Conservation (phyloP, 2,888 invertebrate genomes). For the Himalopsyche japonica region DNA sequence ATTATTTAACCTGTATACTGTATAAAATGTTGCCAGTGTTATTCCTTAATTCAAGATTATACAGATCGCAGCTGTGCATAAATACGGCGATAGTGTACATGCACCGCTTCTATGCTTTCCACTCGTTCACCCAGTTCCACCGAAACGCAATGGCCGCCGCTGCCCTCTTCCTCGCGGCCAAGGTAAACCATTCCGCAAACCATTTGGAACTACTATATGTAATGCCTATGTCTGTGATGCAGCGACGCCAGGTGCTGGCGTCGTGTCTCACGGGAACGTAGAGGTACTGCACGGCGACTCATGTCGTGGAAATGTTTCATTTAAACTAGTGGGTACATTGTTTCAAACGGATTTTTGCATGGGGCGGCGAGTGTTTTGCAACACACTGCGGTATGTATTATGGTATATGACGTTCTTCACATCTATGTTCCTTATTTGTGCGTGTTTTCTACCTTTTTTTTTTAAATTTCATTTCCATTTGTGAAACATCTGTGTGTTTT, state of each 20-base stretch:
- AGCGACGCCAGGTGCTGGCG: background rate
- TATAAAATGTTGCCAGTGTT: too few relatives aligned
- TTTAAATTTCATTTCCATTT: background rate
- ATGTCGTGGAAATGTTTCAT: background rate
- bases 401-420: background rate
- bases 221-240: background rate
- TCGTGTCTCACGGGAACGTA: background rate
- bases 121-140: conserved; percentile 94
- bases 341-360: background rate
- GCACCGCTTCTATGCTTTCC: conserved; percentile 99
- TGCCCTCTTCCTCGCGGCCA: conserved; percentile 94
- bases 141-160: conserved; percentile 93
- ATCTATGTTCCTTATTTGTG: background rate
- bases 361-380: background rate
- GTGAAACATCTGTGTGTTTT: too few relatives aligned
- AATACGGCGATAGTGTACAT: conserved; percentile 99
- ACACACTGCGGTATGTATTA: background rate
- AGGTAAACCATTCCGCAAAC: conserved; percentile 54
- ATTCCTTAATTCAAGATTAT: conserved; percentile 16
- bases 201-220: background rate
- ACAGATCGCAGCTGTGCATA: conserved; percentile 92
- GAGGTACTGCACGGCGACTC: background rate
- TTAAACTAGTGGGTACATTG: background rate
- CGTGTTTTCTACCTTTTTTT: background rate
- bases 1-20: too few relatives aligned